Base-by-base conservation (phyloP, 2,797 vertebrate genomes). In the Trachurus trachurus region DNA sequence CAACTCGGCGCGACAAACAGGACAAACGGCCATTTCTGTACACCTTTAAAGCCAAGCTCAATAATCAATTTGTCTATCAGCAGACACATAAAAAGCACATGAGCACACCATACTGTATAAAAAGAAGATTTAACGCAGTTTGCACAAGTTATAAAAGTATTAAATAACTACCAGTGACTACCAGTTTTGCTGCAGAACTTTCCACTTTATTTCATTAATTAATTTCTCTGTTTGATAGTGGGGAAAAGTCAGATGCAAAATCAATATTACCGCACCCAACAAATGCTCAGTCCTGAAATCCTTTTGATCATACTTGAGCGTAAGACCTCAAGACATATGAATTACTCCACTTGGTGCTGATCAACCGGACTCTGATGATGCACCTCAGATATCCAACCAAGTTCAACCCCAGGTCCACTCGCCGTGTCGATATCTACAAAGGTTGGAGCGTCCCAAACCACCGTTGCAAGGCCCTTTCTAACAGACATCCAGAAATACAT, bases 401-500 rank as follows among this genome's bases (percentile, higher is more conserved):
- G 62, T 17, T 76, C 54, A 78, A 8, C 19, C 39, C 21, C 31
- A 47, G 62, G 26, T 76, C 49, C 34, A 50, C 56, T 62, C 76
- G 53, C 37, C 49, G 12, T 59, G 50, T 87, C 13, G 12, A 69
- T 76, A 70, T 76, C 57, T 77, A 5, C 52, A 22, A 31, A n/a
- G 49, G 49, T 21, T 37, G 54, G 40, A 54, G 29, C 40, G 61
- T 50, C 66, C 16, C 69, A 44, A 53, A 13, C 29, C 47, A 26
- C 53, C 66, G 83, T 79, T 56, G 45, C 34, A 1, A 29, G 71
- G 66, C 47, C 47, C 60, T 75, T 69, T 76, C 61, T 47, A 44
- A 57, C 80, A 83, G 61, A 85, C 63, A 62, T 71, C 60, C 57
- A 72, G 70, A 76, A 86, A 73, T 81, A 13, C 74, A 79, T 69